Base-by-base conservation (phyloP, 2,113 vertebrate species). In the Tachysurus fulvidraco region DNA sequence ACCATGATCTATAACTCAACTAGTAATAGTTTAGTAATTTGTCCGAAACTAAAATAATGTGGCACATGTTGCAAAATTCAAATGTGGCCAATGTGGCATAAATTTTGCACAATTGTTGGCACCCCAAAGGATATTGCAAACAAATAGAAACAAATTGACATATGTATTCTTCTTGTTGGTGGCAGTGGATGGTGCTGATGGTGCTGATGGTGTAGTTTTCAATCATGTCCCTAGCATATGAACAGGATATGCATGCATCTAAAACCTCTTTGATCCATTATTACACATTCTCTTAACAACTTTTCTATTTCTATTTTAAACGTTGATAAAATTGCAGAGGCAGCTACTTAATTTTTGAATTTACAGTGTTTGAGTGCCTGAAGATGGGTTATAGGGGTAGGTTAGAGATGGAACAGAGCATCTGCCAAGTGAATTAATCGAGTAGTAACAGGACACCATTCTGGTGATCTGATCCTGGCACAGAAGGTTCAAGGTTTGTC, bases 361-460 rank as follows among this genome's bases (percentile, higher is more conserved):
- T 44, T 69, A 46, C 50, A 55, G 36, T 25, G 60, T 78, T 59
- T n/a, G 5, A 83, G 23, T 23, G 85, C 44, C n/a, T 78, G 28
- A 69, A 81, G 52, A 44, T 76, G 28, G 23, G 54, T 93, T 94
- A 93, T 91, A 36, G 36, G 91, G 93, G 93, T 36, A 94, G 88
- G 28, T 23, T 87, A 88, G 46, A 88, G 91, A 91, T 92, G 92
- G 92, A 94, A 94, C 93, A 80, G 88, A 85, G 62, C 83, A 50
- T 17, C 80, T 89, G 89, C 91, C 92, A 92, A 93, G 87, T 91
- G 93, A 91, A 93, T 95, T 92, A 94, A 86, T 81, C 74, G 92
- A 93, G 93, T 90, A 91, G 93, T 92, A 94, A 94, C 88, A 88
- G 90, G 91, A 94, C 92, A 93, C 91, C 84, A 84, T 71, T 44